Percentiles rank a stretch among this genome's conserved stretches.
These are phyloP conservation scores for Eupsittula cactorum DNA, from an alignment of 2,113 vertebrate genomes.

Conservation along the genomic window DNA sequence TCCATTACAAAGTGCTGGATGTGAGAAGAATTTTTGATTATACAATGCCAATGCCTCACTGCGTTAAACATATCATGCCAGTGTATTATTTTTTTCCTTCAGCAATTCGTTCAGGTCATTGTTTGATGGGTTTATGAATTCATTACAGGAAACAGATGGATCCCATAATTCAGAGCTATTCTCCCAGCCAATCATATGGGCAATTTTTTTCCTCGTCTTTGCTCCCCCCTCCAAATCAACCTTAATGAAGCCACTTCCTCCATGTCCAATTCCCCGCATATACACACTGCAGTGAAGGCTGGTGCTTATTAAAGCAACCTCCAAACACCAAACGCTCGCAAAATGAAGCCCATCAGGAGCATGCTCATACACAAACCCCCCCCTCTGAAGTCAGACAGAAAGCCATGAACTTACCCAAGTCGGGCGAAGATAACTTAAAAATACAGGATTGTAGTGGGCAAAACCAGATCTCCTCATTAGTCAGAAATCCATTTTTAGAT, in stretches of 20 bases:
- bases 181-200: slow-evolving; percentile 69
- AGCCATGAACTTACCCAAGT: slow-evolving; percentile 7
- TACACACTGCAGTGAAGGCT: background rate
- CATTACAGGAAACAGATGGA: slow-evolving; percentile 79
- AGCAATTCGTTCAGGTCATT: slow-evolving; percentile 74
- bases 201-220: slow-evolving; percentile 19
- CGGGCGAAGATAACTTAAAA: background rate
- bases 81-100: slow-evolving; percentile 66
- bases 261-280: background rate
- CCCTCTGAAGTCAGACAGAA: background rate
- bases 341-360: background rate
- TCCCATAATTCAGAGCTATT: slow-evolving; percentile 73
- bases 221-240: slow-evolving; percentile 25
- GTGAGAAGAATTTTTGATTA: slow-evolving; percentile 86
- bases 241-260: slow-evolving; percentile 70
- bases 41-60: slow-evolving; percentile 74
- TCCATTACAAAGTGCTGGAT: slow-evolving; percentile 78
- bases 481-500: background rate
- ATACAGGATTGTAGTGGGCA: background rate
- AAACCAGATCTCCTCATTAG: background rate
- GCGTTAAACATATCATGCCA: slow-evolving; percentile 64
- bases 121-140: slow-evolving; percentile 78
- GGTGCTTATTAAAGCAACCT: background rate
- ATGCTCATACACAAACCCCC: background rate
- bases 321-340: background rate